Conservation (phyloP, 1,140 invertebrate genomes). For the Camponotus floridanus region DNA sequence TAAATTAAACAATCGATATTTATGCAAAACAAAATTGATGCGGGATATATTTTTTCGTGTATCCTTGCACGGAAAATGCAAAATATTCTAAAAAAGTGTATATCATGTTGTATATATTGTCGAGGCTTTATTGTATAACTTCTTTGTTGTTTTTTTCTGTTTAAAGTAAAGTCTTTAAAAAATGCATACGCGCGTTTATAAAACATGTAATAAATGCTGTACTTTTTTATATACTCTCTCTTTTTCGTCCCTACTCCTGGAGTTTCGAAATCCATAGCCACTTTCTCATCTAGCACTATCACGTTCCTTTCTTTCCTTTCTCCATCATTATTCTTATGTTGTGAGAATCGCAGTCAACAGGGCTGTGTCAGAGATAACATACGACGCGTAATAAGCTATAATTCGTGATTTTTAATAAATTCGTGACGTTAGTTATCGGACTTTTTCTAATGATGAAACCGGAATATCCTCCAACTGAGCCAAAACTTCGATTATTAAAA, state of each 20-base stretch:
- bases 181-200: not conserved
- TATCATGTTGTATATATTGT: not conserved
- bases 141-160: not conserved
- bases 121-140: too few species aligned
- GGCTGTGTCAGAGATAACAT: conserved; percentile 27
- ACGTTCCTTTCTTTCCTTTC: conserved; percentile 14
- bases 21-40: not conserved
- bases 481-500: conserved; percentile 6
- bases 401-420: conserved; percentile 46
- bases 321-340: conserved; percentile 25
- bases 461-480: not conserved
- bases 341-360: conserved; percentile 25
- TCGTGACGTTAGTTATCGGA: conserved; percentile 20
- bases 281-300: conserved; percentile 34
- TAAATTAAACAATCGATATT: not conserved
- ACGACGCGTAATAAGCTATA: conserved; percentile 34
- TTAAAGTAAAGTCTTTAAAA: conserved; percentile 7
- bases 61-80: not conserved
- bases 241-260: not conserved
- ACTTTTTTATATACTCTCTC: conserved; percentile 23
- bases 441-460: conserved; percentile 3
- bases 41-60: not conserved
- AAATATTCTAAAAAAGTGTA: not conserved
- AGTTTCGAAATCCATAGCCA: conserved; percentile 2
- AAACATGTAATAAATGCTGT: conserved; percentile 8